Conservation (phyloP, 1,140 invertebrate species). For the Sycophila sp. region DNA sequence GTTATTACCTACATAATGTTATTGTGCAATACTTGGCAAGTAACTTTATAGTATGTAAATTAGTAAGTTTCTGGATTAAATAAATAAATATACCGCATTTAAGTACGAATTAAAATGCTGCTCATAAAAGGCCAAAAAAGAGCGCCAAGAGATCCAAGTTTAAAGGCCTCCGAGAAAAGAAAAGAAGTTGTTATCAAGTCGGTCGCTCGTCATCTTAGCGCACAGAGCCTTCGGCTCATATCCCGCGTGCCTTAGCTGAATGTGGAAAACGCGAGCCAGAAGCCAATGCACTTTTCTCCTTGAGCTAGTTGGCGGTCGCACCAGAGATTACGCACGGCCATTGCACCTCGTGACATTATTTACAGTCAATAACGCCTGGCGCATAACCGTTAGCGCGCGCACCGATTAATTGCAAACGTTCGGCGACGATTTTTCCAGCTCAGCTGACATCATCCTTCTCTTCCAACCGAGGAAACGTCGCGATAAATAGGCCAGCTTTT, state of each 20-base stretch:
- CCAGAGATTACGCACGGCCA: slow-evolving; percentile 3
- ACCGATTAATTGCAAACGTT: not conserved
- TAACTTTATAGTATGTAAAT: too few relatives aligned
- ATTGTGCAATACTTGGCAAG: too few relatives aligned
- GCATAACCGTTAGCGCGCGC: not conserved
- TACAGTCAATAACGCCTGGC: slow-evolving; percentile 14
- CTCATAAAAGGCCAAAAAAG: too few relatives aligned
- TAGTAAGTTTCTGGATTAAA: too few relatives aligned
- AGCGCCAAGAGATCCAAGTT: not conserved
- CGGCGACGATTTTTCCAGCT: not conserved
- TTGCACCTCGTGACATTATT: slow-evolving; percentile 26
- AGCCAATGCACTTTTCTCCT: slow-evolving; percentile 28
- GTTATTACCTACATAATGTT: too few relatives aligned
- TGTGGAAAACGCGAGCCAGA: too few relatives aligned
- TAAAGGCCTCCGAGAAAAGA: not conserved
- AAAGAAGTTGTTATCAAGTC: not conserved
- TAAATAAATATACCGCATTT: too few relatives aligned
- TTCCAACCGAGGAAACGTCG: too few relatives aligned
- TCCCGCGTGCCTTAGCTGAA: too few relatives aligned
- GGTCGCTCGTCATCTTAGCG: not conserved
- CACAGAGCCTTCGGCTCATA: not conserved
- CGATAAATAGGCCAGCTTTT: too few relatives aligned
- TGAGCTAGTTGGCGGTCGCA: slow-evolving; percentile 34
- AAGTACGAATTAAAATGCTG: too few relatives aligned
- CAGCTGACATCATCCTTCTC: not conserved